Evolutionary conservation across 2,113 vertebrate species (phyloP), one percentile per base, ranked within the genome.

Genomic region (Edolisoma coerulescens): DNA sequence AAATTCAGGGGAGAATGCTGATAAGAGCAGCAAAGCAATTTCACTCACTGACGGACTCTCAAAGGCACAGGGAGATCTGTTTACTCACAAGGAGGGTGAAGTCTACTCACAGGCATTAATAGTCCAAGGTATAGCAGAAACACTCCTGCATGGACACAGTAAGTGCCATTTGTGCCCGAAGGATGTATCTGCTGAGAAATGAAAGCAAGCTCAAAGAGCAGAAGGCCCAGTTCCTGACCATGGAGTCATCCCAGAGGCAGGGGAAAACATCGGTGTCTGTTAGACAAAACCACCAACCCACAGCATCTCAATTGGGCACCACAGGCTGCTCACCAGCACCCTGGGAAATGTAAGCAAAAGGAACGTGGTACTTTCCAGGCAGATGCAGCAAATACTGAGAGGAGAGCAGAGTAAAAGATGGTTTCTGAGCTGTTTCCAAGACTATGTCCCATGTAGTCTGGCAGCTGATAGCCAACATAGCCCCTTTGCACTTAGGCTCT

Each of bases 351-450:
- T 33, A 18, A 10, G 47, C 21, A 64, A 54, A 69, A 69, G 83
- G 71, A 45, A 49, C 35, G 53, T 80, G 11, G 42, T 32, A 44
- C 69, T 84, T 91, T 59, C 88, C 67, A 75, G 75, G 92, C 76
- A 97, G 93, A 80, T 63, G 39, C 53, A 92, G 88, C 75, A 94
- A 84, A 93, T 76, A 71, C 84, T 95, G 47, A 92, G 23, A 84
- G 89, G 32, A 2, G 3, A 75, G 32, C 45, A 54, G 54, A 37
- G 33, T 57, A 47, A 57, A 83, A 60, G 41, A 30, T 24, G 50
- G 13, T 77, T 87, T 74, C 75, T 65, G 45, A 54, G 75, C 45
- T 61, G 6, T 65, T 80, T 83, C 54, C 45, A 61, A 44, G 68
- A 35, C 35, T 37, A 1, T 69, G 23, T 49, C n/a, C 30, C 2